A percentile compares a stretch with the other conserved stretches of the same genome.
phyloP scores from a whole-genome alignment of 2,113 vertebrate genomes.

The Pseudopodoces humilis region DNA sequence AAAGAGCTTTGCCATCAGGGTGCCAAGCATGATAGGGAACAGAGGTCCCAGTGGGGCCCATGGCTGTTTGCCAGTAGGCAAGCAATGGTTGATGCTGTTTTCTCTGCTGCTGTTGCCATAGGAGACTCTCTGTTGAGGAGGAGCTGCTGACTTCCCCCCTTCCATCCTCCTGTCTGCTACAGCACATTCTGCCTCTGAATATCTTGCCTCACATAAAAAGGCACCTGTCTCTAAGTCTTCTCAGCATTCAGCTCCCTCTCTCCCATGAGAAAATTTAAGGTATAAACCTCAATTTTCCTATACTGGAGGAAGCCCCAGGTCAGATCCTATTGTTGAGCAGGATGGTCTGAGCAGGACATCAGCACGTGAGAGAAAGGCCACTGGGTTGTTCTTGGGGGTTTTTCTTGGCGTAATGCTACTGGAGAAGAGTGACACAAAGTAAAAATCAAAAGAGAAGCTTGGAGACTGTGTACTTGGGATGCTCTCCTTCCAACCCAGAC shows the following conservation, averaged over 20 bases:
- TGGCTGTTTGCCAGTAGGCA: not conserved
- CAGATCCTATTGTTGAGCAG: not conserved
- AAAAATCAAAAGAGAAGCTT: not conserved
- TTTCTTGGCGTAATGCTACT: not conserved
- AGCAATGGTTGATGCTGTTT: not conserved
- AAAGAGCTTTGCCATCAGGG: not conserved
- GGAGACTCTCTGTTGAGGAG: not conserved
- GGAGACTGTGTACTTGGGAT: not conserved
- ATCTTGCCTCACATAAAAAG: not conserved
- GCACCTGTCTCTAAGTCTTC: not conserved
- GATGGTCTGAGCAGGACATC: not conserved
- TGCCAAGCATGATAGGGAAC: not conserved
- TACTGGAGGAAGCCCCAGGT: not conserved
- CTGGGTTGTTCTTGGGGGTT: not conserved
- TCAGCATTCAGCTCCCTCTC: not conserved
- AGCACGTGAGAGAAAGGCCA: not conserved
- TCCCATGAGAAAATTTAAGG: not conserved
- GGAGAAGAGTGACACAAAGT: not conserved
- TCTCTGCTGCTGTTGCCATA: not conserved
- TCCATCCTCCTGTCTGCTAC: not conserved
- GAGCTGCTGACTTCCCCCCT: not conserved
- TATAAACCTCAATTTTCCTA: not conserved
- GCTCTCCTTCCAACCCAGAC: not conserved
- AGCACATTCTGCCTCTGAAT: not conserved
- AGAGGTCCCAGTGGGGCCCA: not conserved